A percentile compares a stretch with the other conserved stretches of the same genome.
phyloP scores from a whole-genome alignment of 2,888 invertebrate genomes.

The Xylota segnis region DNA sequence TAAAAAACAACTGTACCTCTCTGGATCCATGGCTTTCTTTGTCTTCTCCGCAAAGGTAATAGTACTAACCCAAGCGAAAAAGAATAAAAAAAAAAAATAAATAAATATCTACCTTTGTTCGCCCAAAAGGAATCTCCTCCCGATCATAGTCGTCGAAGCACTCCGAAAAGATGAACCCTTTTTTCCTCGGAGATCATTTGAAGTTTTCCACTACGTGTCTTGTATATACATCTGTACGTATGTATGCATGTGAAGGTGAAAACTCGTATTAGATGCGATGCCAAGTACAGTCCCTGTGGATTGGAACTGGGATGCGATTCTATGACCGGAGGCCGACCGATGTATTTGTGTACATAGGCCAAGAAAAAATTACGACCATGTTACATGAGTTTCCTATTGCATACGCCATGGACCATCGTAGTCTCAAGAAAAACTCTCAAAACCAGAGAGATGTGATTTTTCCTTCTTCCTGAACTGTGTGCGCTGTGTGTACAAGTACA shows the following conservation, averaged over 20 bases:
- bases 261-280: slow-evolving; percentile 70
- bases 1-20: slow-evolving; percentile 74
- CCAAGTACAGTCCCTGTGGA: slow-evolving; percentile 74
- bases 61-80: slow-evolving; percentile 33
- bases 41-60: slow-evolving; percentile 60
- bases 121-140: slow-evolving; percentile 66
- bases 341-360: slow-evolving; percentile 38
- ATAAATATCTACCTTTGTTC: slow-evolving; percentile 73
- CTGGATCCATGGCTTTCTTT: slow-evolving; percentile 54
- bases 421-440: slow-evolving; percentile 21
- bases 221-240: slow-evolving; percentile 41
- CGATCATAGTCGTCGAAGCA: slow-evolving; percentile 39
- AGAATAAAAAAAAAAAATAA: slow-evolving; percentile 10
- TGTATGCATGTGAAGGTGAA: too few species aligned
- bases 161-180: slow-evolving; percentile 68
- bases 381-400: slow-evolving; percentile 48
- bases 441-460: slow-evolving; percentile 49
- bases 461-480: slow-evolving; percentile 50
- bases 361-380: slow-evolving; percentile 66
- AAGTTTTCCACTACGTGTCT: slow-evolving; percentile 49
- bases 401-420: slow-evolving; percentile 37
- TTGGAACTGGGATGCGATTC: slow-evolving; percentile 49
- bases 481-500: slow-evolving; percentile 13
- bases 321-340: slow-evolving; percentile 34
- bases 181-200: slow-evolving; percentile 51